Base-by-base conservation (phyloP, 2,113 vertebrate genomes). In the Ivindomyrus marchei region DNA sequence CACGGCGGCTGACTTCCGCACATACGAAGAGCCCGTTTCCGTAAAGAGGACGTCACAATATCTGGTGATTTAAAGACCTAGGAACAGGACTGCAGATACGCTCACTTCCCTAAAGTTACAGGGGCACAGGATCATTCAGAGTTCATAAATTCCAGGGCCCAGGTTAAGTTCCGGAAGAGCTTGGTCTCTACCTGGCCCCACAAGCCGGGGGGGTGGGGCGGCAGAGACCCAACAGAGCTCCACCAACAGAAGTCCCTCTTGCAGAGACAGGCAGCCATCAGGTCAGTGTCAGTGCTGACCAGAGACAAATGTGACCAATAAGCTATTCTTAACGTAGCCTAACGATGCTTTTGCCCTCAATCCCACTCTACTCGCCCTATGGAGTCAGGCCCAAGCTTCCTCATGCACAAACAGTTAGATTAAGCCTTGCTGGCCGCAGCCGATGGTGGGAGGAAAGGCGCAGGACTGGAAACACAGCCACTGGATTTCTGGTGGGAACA, bases 31-130 rank as follows among this genome's bases (percentile, higher is more conserved):
- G 52, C 3, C 52, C 15, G 13, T 17, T 17, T 53, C 4, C 17
- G 3, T 53, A 21, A 56, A 56, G 19, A 24, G 53, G 21, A 58
- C 0, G 6, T 58, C 21, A 58, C 21, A 24, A 21, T 58, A 24
- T 6, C 21, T 8, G 19, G 4, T 24, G 6, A 58, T 58, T 58
- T 58, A 58, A 58, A 58, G 19, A 56, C 53, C 19, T 56, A 56
- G 53, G 53, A 58, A 83, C 3, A 83, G 3, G 53, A 66, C 86
- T 66, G 89, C 89, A 88, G 84, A 92, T 92, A 89, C 92, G 5
- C 85, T 66, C 1, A 49, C 47, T 85, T 86, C 80, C 87, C 88
- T 87, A 66, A 91, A 89, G 87, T 42, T 88, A 88, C 50, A 89
- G 74, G 88, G 89, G 77, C 88, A 74, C 66, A 45, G 88, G 88